These are phyloP conservation scores for Eidolon dupreanum DNA, from an alignment of 2,797 vertebrate species.

Conservation along the genomic window DNA sequence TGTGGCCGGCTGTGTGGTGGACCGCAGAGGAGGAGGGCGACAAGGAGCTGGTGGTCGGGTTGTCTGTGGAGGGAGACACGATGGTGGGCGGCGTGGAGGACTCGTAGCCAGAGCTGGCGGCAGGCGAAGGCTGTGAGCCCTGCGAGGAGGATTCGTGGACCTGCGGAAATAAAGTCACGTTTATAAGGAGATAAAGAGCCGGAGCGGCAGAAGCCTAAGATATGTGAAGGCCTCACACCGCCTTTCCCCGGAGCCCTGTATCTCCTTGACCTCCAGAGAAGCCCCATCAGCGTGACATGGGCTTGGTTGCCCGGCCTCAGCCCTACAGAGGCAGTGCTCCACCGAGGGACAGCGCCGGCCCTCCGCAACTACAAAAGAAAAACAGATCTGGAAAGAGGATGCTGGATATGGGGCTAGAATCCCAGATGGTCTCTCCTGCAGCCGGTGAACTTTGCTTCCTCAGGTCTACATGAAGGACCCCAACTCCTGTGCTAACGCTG, in stretches of 20 bases:
- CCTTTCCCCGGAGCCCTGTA: not conserved
- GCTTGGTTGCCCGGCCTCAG: not conserved
- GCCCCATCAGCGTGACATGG: not conserved
- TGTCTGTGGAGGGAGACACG: slow-evolving; percentile 98
- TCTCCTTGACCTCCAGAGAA: fast-evolving
- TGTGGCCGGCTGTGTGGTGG: slow-evolving; percentile 97
- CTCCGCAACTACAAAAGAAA: not conserved
- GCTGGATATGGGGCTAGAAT: not conserved
- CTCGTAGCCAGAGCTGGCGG: slow-evolving; percentile 98
- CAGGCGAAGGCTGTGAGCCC: slow-evolving; percentile 96
- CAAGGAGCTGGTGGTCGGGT: slow-evolving; percentile 98
- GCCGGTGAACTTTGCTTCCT: not conserved
- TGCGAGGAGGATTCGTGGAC: slow-evolving; percentile 97
- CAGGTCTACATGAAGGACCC: not conserved
- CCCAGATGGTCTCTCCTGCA: not conserved
- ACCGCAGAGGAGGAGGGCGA: slow-evolving; percentile 97
- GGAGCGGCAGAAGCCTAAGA: not conserved
- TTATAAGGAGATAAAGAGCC: slow-evolving; percentile 68
- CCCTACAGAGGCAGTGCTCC: not conserved
- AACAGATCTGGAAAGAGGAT: not conserved
- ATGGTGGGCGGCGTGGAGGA: slow-evolving; percentile 99
- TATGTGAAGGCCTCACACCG: not conserved
- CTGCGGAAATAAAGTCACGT: slow-evolving; percentile 86
- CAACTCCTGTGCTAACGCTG: not conserved
- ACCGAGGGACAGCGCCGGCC: not conserved